These are phyloP conservation scores for Atherinosoma microstoma DNA, from an alignment of 2,797 vertebrate species.

Conservation along the genomic window DNA sequence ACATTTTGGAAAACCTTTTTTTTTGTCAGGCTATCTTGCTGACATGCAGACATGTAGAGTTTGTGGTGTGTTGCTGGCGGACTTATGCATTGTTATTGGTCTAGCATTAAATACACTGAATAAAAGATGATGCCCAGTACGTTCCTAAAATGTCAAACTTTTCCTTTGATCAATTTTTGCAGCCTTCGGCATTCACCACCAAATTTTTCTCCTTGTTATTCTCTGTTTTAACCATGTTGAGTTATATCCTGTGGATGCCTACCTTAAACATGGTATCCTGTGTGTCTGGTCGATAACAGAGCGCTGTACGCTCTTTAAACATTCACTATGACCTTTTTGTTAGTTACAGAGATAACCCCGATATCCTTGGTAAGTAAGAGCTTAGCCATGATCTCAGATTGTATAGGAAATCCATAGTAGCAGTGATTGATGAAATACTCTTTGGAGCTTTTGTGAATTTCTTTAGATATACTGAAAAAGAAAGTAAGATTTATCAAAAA, in stretches of 20 bases:
- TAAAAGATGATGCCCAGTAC: neutral
- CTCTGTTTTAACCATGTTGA: neutral
- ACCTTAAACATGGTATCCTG: constrained; percentile 1
- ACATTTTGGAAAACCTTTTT: neutral
- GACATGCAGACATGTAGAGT: neutral
- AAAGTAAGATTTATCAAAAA: constrained; percentile 9
- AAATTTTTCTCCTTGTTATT: neutral
- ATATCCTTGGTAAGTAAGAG: constrained; percentile 40
- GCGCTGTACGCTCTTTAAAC: constrained; percentile 3
- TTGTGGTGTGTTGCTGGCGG: neutral
- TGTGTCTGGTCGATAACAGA: neutral
- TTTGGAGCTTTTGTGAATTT: constrained; percentile 31
- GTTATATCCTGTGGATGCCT: neutral
- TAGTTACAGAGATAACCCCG: constrained; percentile 21
- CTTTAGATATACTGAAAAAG: constrained; percentile 37
- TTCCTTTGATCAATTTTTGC: neutral
- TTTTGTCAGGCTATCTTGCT: neutral
- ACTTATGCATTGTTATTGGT: too few relatives aligned
- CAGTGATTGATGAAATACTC: constrained; percentile 56
- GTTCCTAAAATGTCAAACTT: neutral
- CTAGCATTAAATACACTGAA: neutral
- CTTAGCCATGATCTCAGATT: constrained; percentile 18
- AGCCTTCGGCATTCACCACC: neutral
- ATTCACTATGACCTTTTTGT: constrained; percentile 45
- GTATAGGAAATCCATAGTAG: constrained; percentile 58